These are phyloP conservation scores for Orchesella cincta DNA, from an alignment of 1,140 invertebrate species.

Conservation along the genomic window DNA sequence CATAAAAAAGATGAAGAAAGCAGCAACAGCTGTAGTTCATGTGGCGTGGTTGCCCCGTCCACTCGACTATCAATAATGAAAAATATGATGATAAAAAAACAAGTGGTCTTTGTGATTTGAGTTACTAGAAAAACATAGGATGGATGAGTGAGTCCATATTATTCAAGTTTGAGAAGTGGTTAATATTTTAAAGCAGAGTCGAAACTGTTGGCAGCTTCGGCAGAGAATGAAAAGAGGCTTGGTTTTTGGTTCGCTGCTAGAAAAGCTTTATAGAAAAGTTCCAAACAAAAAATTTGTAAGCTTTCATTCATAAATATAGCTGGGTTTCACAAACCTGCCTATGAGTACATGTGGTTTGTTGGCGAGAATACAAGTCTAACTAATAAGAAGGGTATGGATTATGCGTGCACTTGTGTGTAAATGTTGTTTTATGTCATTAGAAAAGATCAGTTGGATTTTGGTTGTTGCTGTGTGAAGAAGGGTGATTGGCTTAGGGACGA, in stretches of 20 bases:
- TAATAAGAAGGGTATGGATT: not conserved
- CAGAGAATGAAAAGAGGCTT: too few species aligned
- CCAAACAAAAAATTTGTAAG: not conserved
- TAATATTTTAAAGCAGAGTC: too few species aligned
- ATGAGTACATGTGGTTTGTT: not conserved
- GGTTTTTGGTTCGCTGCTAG: not conserved
- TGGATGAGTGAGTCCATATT: too few species aligned
- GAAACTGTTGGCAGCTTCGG: too few species aligned
- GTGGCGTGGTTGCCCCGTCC: not conserved
- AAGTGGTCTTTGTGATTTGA: too few species aligned
- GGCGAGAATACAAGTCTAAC: not conserved
- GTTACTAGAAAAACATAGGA: too few species aligned
- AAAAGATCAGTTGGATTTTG: not conserved
- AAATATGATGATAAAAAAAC: too few species aligned
- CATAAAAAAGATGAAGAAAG: not conserved
- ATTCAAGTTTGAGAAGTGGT: too few species aligned
- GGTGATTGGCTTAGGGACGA: not conserved
- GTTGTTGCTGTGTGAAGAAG: not conserved
- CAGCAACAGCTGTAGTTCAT: not conserved
- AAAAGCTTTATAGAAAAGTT: not conserved
- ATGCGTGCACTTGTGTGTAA: not conserved
- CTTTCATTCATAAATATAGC: slow-evolving; percentile 18
- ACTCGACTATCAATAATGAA: too few species aligned
- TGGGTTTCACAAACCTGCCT: not conserved
- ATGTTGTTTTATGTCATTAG: slow-evolving; percentile 5